These are phyloP conservation scores for Orthosia gothica DNA, from an alignment of 2,888 invertebrate species.

Conservation along the genomic window DNA sequence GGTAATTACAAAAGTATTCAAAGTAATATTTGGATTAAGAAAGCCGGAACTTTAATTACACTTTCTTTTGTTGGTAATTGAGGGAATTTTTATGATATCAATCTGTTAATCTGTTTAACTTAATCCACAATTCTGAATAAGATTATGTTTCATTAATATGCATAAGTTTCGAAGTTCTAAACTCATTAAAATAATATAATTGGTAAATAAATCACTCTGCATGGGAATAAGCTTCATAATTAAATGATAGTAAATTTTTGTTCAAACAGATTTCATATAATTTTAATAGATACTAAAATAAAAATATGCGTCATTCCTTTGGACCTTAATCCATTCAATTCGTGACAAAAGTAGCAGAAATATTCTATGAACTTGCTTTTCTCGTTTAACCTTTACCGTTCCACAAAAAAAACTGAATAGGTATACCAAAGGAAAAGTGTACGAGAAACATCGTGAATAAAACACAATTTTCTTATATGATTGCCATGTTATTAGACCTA, in stretches of 20 bases:
- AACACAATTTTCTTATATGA: slow-evolving; percentile 12
- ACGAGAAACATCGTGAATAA: slow-evolving; percentile 25
- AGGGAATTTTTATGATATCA: slow-evolving; percentile 6
- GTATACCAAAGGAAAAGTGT: slow-evolving; percentile 26
- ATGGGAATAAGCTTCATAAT: too few relatives aligned
- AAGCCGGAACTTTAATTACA: slow-evolving; percentile 30
- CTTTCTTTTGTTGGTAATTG: slow-evolving; percentile 14
- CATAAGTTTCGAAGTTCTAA: not conserved
- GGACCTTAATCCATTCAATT: not conserved
- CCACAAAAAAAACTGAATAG: slow-evolving; percentile 10
- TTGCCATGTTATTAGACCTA: not conserved
- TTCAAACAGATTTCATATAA: too few relatives aligned
- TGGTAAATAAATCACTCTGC: not conserved
- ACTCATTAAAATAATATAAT: not conserved
- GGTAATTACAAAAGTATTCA: slow-evolving; percentile 17
- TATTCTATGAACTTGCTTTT: slow-evolving; percentile 21
- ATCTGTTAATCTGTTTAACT: not conserved
- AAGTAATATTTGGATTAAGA: slow-evolving; percentile 35
- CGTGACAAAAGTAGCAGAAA: not conserved
- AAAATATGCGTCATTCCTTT: not conserved
- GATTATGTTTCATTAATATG: not conserved
- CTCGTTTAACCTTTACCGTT: slow-evolving; percentile 18
- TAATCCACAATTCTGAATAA: not conserved
- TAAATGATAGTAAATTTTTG: too few relatives aligned
- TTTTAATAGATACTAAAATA: not conserved